Evolutionary conservation across 1,140 invertebrate genomes (phyloP).

Genomic region (Pseudomyrmex sp.): DNA sequence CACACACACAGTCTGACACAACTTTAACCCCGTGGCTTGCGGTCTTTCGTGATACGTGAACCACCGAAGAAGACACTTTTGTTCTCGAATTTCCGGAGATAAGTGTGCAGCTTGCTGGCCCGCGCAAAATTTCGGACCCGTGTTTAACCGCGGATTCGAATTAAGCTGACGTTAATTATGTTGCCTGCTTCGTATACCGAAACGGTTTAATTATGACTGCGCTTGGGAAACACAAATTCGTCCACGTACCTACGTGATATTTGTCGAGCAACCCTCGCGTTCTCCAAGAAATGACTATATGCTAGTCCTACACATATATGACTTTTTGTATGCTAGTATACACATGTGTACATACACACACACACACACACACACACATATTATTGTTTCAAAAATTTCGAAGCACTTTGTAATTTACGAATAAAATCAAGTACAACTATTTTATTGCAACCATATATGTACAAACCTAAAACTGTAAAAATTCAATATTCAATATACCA

Average conservation of each 20-base stretch:
- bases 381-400: no score
- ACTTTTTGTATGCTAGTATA: no score
- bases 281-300: no score
- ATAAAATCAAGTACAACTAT: no score
- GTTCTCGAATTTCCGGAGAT: slow-evolving; percentile 35
- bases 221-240: neutral
- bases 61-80: slow-evolving; percentile 22
- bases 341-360: no score
- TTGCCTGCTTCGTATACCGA: neutral
- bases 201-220: neutral
- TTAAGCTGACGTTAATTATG: neutral
- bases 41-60: neutral
- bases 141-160: slow-evolving; percentile 12
- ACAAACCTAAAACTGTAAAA: neutral
- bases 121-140: slow-evolving; percentile 1
- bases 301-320: no score
- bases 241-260: neutral
- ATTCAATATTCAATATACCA: neutral
- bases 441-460: no score
- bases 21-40: slow-evolving; percentile 18
- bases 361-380: no score
- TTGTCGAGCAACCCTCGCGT: neutral
- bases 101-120: neutral
- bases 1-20: neutral
- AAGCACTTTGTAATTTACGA: no score